Conservation (phyloP, 2,888 invertebrate species). For the Meiosimyza decipiens region DNA sequence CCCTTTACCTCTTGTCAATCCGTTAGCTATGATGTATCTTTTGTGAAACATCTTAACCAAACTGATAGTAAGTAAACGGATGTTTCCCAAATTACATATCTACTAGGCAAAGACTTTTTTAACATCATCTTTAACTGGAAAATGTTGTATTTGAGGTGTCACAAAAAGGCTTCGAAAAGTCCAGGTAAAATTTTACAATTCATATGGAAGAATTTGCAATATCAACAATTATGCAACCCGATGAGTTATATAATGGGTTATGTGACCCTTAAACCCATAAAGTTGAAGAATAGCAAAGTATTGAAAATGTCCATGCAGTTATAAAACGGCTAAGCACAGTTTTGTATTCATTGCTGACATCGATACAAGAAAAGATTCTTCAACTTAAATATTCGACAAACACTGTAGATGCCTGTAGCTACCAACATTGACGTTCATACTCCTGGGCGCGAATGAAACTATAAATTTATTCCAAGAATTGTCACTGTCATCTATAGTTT, state of each 20-base stretch:
- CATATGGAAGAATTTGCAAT: conserved; percentile 45
- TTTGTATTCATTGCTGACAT: too few species aligned
- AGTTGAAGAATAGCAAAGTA: too few species aligned
- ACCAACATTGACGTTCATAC: too few species aligned
- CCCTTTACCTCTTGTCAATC: conserved; percentile 58
- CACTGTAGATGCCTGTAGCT: too few species aligned
- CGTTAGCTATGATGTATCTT: conserved; percentile 50
- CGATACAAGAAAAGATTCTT: too few species aligned
- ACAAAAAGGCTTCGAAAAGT: conserved; percentile 37
- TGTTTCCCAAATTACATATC: neutral
- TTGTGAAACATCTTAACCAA: neutral
- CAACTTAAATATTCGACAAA: too few species aligned
- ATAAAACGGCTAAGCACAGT: too few species aligned
- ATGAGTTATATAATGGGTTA: conserved; percentile 55
- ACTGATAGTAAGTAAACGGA: conserved; percentile 41
- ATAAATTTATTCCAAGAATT: too few species aligned
- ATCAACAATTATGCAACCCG: conserved; percentile 42
- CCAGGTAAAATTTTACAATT: too few species aligned
- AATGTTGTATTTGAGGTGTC: neutral
- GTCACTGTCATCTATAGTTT: too few species aligned
- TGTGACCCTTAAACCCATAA: conserved; percentile 30
- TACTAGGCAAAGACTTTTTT: neutral
- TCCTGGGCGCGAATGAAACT: too few species aligned
- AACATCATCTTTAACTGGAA: conserved; percentile 24
- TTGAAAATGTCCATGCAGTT: too few species aligned